A percentile compares a stretch with the other conserved stretches of the same genome.
These are phyloP conservation scores for Aethes cnicana DNA, from an alignment of 2,888 invertebrate species.

Conservation along the genomic window DNA sequence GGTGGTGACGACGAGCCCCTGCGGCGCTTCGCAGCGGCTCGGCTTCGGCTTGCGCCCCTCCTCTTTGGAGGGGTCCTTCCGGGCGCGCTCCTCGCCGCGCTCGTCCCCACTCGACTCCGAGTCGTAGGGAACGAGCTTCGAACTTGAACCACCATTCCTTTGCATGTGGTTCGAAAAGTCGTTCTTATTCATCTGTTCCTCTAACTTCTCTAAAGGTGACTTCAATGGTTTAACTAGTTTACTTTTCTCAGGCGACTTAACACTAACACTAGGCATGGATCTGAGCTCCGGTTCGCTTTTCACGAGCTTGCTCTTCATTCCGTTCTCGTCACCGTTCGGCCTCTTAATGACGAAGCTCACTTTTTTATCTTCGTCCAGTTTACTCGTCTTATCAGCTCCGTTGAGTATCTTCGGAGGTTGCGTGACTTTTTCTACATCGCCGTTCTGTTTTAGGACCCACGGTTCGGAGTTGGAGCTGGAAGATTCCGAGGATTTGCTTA, in stretches of 20 bases:
- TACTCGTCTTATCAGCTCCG: conserved; percentile 54
- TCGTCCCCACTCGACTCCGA: conserved; percentile 81
- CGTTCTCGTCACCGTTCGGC: conserved; percentile 55
- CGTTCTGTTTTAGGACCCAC: conserved; percentile 76
- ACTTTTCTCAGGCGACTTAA: conserved; percentile 56
- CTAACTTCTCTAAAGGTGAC: conserved; percentile 70
- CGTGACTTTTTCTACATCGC: conserved; percentile 70
- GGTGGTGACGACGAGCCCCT: conserved; percentile 60
- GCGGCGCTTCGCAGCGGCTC: conserved; percentile 60
- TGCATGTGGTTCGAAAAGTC: conserved; percentile 50
- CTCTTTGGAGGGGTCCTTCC: conserved; percentile 38
- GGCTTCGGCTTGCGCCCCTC: conserved; percentile 56
- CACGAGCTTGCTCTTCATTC: conserved; percentile 51
- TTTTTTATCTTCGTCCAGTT: conserved; percentile 64
- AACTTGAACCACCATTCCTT: conserved; percentile 54
- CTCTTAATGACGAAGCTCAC: conserved; percentile 63
- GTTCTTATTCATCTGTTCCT: conserved; percentile 73
- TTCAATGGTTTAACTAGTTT: conserved; percentile 63
- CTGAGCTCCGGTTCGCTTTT: conserved; percentile 65
- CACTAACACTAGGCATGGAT: conserved; percentile 39
- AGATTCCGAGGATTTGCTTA: conserved; percentile 59
- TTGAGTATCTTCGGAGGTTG: conserved; percentile 58
- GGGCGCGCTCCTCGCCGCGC: conserved; percentile 43
- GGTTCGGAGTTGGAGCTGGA: conserved; percentile 61
- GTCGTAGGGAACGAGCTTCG: conserved; percentile 83